Conservation (phyloP, 2,797 vertebrate species). For the Trematomus bernacchii region DNA sequence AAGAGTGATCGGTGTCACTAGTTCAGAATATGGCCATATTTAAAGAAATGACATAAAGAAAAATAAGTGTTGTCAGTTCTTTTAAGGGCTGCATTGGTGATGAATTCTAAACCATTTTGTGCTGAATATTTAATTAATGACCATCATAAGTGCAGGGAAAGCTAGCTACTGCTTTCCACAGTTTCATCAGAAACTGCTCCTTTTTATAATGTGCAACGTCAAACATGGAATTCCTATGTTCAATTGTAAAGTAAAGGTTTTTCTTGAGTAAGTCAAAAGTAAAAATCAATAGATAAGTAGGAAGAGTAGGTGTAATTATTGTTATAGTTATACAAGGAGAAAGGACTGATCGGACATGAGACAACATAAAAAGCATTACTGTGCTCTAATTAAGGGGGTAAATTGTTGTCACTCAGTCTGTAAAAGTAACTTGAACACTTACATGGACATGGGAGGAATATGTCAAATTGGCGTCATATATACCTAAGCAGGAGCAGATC, state of each 20-base stretch:
- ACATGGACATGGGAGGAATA: background rate
- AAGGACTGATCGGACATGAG: background rate
- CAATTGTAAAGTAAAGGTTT: background rate
- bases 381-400: background rate
- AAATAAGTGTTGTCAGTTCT: background rate
- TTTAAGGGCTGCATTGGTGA: constrained; percentile 1
- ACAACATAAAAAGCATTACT: background rate
- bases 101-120: background rate
- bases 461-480: background rate
- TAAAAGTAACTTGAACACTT: background rate
- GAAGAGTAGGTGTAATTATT: background rate
- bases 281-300: background rate
- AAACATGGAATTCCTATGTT: background rate
- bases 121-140: background rate
- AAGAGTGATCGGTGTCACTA: background rate
- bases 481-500: background rate
- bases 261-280: background rate
- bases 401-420: background rate
- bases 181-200: background rate
- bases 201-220: background rate
- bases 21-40: background rate
- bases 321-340: background rate
- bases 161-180: background rate
- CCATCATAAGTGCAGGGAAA: background rate
- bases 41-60: constrained; percentile 12